phyloP scores from a whole-genome alignment of 1,140 invertebrate species.

The Druon quercuslanigerum region DNA sequence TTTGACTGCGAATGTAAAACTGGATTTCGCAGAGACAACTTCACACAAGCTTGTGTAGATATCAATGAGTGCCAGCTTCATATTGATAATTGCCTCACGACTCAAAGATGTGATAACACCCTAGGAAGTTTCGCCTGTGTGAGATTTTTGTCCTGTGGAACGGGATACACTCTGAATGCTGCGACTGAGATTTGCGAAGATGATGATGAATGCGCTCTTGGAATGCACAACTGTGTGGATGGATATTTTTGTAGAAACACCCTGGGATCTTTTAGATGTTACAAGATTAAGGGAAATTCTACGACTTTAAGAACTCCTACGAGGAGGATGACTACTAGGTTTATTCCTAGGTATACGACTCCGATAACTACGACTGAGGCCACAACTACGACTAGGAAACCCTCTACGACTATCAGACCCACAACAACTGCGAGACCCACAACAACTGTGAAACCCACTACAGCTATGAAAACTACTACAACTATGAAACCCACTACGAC shows the following conservation, averaged over 20 bases:
- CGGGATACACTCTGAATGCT: constrained; percentile 95
- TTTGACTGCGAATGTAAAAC: constrained; percentile 74
- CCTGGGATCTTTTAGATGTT: constrained; percentile 86
- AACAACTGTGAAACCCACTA: constrained; percentile 33
- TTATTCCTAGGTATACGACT: constrained; percentile 18
- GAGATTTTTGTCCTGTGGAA: constrained; percentile 91
- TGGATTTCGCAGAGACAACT: constrained; percentile 76
- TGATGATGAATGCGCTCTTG: constrained; percentile 92
- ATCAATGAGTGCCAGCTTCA: constrained; percentile 81
- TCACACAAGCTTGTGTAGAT: constrained; percentile 78
- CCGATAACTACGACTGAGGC: constrained; percentile 4
- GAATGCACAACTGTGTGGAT: constrained; percentile 87
- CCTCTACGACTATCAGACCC: constrained; percentile 58
- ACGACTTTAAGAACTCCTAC: constrained; percentile 32
- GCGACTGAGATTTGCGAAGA: constrained; percentile 92
- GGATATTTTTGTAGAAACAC: constrained; percentile 92
- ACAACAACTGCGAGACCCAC: constrained; percentile 2
- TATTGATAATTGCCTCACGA: constrained; percentile 77
- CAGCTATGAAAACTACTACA: constrained; percentile 1
- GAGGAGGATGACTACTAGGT: constrained; percentile 37
- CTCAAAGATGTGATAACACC: constrained; percentile 92
- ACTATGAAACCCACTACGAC: constrained; percentile 17
- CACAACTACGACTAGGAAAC: constrained; percentile 23
- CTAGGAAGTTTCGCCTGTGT: constrained; percentile 89
- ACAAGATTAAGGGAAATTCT: constrained; percentile 69